Evolutionary conservation across 2,113 vertebrate species (phyloP).

Genomic region (Brachyhypopomus occidentalis): DNA sequence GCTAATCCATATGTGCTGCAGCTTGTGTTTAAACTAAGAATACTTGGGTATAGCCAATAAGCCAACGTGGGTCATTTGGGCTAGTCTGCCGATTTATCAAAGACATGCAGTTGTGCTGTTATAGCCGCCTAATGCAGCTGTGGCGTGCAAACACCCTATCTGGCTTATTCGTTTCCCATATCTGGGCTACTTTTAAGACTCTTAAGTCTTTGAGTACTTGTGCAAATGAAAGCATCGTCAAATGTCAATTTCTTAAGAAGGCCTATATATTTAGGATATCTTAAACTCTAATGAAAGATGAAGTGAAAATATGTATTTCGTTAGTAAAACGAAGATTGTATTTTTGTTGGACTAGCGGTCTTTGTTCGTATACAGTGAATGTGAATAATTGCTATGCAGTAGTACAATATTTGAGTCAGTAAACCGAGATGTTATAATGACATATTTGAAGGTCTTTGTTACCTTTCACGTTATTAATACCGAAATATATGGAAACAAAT

Average conservation of each 20-base stretch:
- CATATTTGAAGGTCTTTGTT: background rate
- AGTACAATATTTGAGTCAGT: background rate
- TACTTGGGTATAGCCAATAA: background rate
- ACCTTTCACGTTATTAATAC: background rate
- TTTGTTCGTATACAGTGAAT: conserved; percentile 68
- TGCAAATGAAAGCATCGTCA: too few species aligned
- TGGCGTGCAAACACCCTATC: background rate
- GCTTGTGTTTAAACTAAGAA: background rate
- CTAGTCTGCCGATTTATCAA: background rate
- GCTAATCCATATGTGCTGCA: background rate
- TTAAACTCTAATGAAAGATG: background rate
- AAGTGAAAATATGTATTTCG: conserved; percentile 17
- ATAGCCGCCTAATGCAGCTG: background rate
- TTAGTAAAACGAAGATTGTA: conserved; percentile 21
- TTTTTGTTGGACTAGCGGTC: conserved; percentile 66
- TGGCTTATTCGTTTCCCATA: background rate
- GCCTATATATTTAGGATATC: background rate
- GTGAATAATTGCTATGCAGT: conserved; percentile 53
- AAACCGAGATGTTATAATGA: background rate
- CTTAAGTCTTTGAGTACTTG: too few species aligned
- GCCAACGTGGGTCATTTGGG: too few species aligned
- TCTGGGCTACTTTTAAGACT: background rate
- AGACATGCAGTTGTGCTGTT: conserved; percentile 1
- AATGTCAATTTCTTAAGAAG: too few species aligned
- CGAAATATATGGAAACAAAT: conserved; percentile 27